Percentiles rank a stretch among this genome's conserved stretches.
Evolutionary conservation across 30 jellyfish, hydroid and myxozoan genomes (phyloP).

Genomic region (Sanderia malayensis): DNA sequence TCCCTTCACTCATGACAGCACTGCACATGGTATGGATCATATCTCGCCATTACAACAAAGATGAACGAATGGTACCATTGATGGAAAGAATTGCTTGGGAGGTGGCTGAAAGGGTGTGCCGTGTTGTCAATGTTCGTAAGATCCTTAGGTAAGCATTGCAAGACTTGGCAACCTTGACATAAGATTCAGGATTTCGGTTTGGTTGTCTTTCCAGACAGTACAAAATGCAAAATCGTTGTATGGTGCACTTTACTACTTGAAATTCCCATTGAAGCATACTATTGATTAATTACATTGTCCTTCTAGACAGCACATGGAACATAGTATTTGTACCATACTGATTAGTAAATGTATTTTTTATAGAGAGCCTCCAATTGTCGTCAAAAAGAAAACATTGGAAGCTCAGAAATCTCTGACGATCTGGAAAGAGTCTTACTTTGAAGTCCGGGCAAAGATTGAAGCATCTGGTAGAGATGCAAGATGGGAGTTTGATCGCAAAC

Average conservation of each 20-base stretch:
- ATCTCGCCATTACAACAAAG: slow-evolving; percentile 95
- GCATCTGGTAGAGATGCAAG: slow-evolving; percentile 99
- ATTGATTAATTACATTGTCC: too few relatives aligned
- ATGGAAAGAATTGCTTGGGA: slow-evolving; percentile 99
- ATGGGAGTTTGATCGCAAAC: slow-evolving; percentile 96
- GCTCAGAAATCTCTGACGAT: slow-evolving; percentile 80
- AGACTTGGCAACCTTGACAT: too few relatives aligned
- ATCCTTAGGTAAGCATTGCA: slow-evolving; percentile 84
- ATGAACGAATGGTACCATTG: slow-evolving; percentile 97
- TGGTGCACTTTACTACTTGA: too few relatives aligned
- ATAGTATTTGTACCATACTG: too few relatives aligned
- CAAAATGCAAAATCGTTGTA: too few relatives aligned
- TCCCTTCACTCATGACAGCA: slow-evolving; percentile 95
- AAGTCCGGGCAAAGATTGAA: slow-evolving; percentile 90
- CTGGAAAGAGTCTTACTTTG: slow-evolving; percentile 94
- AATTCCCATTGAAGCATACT: too few relatives aligned
- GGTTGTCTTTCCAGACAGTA: too few relatives aligned
- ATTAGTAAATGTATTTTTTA: not conserved
- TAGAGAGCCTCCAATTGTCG: slow-evolving; percentile 91
- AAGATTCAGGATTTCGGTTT: too few relatives aligned
- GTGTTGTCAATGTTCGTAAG: slow-evolving; percentile 77
- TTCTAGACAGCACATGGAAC: too few relatives aligned
- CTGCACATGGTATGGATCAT: slow-evolving; percentile 98
- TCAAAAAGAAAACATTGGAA: slow-evolving; percentile 77
- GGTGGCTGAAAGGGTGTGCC: slow-evolving; percentile 85